Evolutionary conservation across 1,140 invertebrate species (phyloP), one percentile per base, ranked within the genome.

Genomic region (Drosophila parvula): DNA sequence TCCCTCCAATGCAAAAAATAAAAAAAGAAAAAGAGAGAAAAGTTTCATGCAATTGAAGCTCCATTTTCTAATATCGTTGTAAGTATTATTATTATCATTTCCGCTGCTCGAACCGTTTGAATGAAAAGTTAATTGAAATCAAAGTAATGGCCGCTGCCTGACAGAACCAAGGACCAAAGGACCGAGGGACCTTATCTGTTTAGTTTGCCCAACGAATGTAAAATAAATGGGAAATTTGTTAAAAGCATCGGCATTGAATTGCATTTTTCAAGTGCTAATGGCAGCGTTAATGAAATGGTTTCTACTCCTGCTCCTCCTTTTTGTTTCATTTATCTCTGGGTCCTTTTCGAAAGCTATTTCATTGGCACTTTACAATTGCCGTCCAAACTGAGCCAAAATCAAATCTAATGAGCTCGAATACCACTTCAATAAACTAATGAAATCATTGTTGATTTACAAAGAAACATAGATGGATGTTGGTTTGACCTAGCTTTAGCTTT

Each of bases 71-170:
- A 84, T 81, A 78, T 84, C 68, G 57, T 81, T 89, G 84, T 78
- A 89, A 81, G 81, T 73, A 89, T 84, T 88, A 89, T 84, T 84
- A 84, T 88, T 80, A 88, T 84, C 84, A 79, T 77, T 88, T 81
- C 63, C 78, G 73, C 56, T 78, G 27, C 73, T 71, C 65, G 56
- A 58, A 53, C 58, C 69, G 68, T 79, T 59, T 89, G 69, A 90
- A 90, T 89, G 81, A 85, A 81, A 90, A 89, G 84, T 89, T 89
- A 89, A 89, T 89, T 90, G 84, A 90, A 89, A 89, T 84, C 84
- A 89, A 89, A 89, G 84, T 89, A 89, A 89, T 84, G 84, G 68
- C 77, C 65, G 32, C 64, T 48, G 65, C 43, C 51, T 71, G 68
- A 48, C 65, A 83, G 67, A n/a, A 18, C 38, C 50, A 45, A 57